Base-by-base conservation (phyloP, 2,113 vertebrate species). In the Gallinago paraguaiae region DNA sequence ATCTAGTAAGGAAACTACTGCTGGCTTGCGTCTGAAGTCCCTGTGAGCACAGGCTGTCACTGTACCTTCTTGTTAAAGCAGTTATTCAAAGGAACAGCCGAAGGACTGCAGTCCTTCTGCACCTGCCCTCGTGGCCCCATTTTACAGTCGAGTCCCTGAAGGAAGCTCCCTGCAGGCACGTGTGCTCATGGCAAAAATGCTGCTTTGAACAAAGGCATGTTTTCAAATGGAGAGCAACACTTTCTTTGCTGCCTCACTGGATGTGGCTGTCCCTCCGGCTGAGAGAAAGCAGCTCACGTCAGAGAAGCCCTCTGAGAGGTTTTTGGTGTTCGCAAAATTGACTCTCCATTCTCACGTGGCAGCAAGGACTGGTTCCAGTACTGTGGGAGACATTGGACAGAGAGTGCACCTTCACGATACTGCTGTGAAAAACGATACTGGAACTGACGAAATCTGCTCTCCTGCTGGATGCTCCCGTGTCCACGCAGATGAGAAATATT, bases 31-130 rank as follows among this genome's bases (percentile, higher is more conserved):
- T 87, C 65, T 1, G 2, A 76, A 69, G 61, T 54, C 65, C 25
- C 57, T 43, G 0, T 53, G 75, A 95, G 74, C 50, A 37, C 45
- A 80, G 78, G 5, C 78, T 94, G 74, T 85, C 78, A 27, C 53
- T 92, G 88, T 84, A 61, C 19, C 67, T 87, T 61, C 61, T 71
- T 75, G n/a, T 71, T 88, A 92, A 92, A 72, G 69, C 74, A 84
- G 80, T 41, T 82, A 83, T 83, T 92, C 90, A 94, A 11, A 57
- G 60, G 33, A 90, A 77, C 46, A 87, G 87, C 60, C 8, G 0
- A 68, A 27, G 48, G 39, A 81, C 67, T 27, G 57, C 61, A 50
- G 39, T 12, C 77, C 53, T 54, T 94, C 92, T 67, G 77, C 56
- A 88, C 41, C 65, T 92, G 90, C 56, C 74, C 69, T 63, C 18